Conservation (phyloP, 2,888 invertebrate species). For the Drosophila fungiperda region DNA sequence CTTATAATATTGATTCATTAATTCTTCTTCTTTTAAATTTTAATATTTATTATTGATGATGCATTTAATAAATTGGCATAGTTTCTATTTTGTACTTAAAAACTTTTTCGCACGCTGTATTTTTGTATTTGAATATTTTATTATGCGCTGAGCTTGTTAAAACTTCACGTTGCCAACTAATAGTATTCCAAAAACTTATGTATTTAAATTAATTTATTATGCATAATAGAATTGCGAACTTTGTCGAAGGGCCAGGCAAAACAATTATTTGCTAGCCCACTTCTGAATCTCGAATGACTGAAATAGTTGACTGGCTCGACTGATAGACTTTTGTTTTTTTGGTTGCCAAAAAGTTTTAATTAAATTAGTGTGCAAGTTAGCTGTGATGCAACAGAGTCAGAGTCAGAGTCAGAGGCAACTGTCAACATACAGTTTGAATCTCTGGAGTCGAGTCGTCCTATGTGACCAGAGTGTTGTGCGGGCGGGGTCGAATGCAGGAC, state of each 20-base stretch:
- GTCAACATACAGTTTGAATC: slow-evolving; percentile 44
- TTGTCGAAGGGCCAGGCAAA: slow-evolving; percentile 9
- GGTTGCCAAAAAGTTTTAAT: slow-evolving; percentile 60
- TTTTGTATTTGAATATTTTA: neutral
- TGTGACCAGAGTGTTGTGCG: slow-evolving; percentile 32
- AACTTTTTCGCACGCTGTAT: neutral
- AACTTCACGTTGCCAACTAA: slow-evolving; percentile 1
- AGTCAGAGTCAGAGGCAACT: slow-evolving; percentile 20
- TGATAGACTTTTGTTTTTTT: slow-evolving; percentile 57
- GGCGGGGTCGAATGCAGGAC: slow-evolving; percentile 30
- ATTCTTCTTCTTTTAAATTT: neutral
- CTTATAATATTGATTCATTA: neutral
- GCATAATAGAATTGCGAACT: slow-evolving; percentile 26
- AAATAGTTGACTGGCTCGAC: slow-evolving; percentile 29
- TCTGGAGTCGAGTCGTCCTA: slow-evolving; percentile 18
- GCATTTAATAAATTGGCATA: neutral
- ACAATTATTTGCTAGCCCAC: slow-evolving; percentile 39
- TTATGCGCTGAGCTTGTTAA: neutral
- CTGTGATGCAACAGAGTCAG: slow-evolving; percentile 33
- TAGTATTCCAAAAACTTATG: slow-evolving; percentile 1
- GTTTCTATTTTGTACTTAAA: neutral
- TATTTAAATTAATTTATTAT: slow-evolving; percentile 22
- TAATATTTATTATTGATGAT: neutral
- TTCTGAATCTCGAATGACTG: slow-evolving; percentile 32
- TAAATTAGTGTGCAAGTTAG: slow-evolving; percentile 66